These are phyloP conservation scores for Drosophila takahashii DNA, from an alignment of 1,140 invertebrate genomes.

Conservation along the genomic window DNA sequence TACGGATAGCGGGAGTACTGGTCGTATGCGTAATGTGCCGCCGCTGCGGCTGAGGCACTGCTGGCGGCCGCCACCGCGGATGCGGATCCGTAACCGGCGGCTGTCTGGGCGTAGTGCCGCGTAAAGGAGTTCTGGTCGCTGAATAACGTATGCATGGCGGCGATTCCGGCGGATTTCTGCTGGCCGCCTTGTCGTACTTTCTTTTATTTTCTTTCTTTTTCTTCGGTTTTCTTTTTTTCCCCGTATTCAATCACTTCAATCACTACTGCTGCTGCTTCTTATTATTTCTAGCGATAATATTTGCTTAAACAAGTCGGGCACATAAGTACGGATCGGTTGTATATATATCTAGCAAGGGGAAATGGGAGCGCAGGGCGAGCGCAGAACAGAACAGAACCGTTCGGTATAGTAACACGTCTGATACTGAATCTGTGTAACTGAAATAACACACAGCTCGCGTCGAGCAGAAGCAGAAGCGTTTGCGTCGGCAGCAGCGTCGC, in stretches of 20 bases:
- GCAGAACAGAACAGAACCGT: conserved; percentile 79
- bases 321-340: conserved; percentile 17
- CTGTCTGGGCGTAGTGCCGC: conserved; percentile 86
- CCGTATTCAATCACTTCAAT: conserved; percentile 29
- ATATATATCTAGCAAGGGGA: conserved; percentile 21
- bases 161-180: conserved; percentile 23
- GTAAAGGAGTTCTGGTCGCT: conserved; percentile 92
- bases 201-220: neutral
- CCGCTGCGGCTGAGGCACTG: conserved; percentile 84
- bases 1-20: conserved; percentile 91
- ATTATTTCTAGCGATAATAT: conserved; percentile 76
- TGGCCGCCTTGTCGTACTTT: conserved; percentile 2
- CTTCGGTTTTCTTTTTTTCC: conserved; percentile 23
- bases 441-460: conserved; percentile 83
- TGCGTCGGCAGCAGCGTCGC: conserved; percentile 14
- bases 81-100: conserved; percentile 86
- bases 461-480: conserved; percentile 43
- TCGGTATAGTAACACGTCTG: conserved; percentile 84
- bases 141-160: conserved; percentile 93
- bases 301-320: conserved; percentile 71
- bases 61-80: conserved; percentile 85
- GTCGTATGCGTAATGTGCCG: conserved; percentile 87
- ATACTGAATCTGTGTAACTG: conserved; percentile 85
- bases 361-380: conserved; percentile 53
- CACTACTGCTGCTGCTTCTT: conserved; percentile 21